Evolutionary conservation across 2,797 vertebrate species (phyloP), one percentile per base, ranked within the genome.

Genomic region (Crax fasciolata): DNA sequence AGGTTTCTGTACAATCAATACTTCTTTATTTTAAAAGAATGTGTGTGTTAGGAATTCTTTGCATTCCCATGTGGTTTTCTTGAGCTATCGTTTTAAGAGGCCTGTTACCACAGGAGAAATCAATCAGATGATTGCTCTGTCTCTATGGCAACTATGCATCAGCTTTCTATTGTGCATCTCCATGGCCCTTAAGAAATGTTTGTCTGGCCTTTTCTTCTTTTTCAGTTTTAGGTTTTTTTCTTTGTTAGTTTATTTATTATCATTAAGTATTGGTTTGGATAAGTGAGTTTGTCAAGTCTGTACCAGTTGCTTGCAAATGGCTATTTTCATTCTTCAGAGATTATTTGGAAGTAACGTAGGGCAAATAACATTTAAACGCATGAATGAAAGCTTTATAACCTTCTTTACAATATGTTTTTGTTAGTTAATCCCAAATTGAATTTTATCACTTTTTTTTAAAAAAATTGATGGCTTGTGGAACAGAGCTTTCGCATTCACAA

Each of bases 91-190:
- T 92, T 49, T 86, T 59, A 65, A 92, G 66, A 41, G 52, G 23
- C 52, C 13, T 58, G n/a, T 82, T 74, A 89, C 61, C 66, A 67
- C 65, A 70, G 43, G 65, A 91, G 48, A 74, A 90, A 76, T 95
- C 70, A 72, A 48, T 84, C 54, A 85, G n/a, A 59, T 80, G 71
- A 68, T 84, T 48, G 20, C 55, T 57, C 73, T 78, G 67, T 96
- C 87, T 86, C 93, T 66, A 38, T 92, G 77, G 72, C 93, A 96
- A 84, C 80, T 75, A 7, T 12, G 7, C 11, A 44, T 66, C 58
- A 8, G 10, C 62, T 96, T 96, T 84, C 41, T 85, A 15, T 81
- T 4, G 13, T 63, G 68, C 28, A 39, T 62, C 55, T 89, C 44
- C 20, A 3, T 71, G 61, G 65, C 89, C 61, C 55, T 59, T 71